Evolutionary conservation across 2,113 vertebrate species (phyloP).

Genomic region (Cnemophilus loriae): DNA sequence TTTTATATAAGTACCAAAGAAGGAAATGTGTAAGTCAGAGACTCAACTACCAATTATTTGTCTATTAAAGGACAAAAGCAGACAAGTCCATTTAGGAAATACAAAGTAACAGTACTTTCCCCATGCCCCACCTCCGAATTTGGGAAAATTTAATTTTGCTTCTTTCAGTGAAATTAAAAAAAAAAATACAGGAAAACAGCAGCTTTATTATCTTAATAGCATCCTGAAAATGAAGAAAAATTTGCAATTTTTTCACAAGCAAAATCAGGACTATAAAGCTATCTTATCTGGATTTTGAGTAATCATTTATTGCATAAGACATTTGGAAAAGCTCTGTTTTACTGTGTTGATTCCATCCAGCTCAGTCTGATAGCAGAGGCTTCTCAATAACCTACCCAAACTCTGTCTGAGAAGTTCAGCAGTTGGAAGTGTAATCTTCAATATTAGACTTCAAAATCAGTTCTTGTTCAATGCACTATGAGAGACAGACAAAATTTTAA

Average conservation of each 20-base stretch:
- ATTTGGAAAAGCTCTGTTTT: neutral
- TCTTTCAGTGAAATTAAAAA: neutral
- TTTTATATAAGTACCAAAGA: constrained; percentile 33
- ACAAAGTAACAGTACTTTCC: neutral
- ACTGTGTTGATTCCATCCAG: neutral
- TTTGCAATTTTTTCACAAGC: neutral
- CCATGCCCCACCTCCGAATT: rapidly evolving
- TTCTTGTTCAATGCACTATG: neutral
- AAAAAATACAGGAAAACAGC: neutral
- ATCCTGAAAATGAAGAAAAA: neutral
- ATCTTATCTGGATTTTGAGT: neutral
- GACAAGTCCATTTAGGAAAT: neutral
- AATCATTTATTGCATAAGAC: neutral
- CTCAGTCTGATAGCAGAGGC: neutral
- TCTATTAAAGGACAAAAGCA: neutral
- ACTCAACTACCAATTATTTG: constrained; percentile 32
- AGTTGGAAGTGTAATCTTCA: neutral
- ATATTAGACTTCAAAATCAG: neutral
- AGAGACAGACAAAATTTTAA: neutral
- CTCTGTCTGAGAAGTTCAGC: neutral
- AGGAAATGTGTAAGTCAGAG: constrained; percentile 27
- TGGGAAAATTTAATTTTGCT: neutral
- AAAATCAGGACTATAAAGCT: neutral
- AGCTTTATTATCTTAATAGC: neutral
- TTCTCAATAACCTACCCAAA: neutral